Percentiles rank a stretch among this genome's conserved stretches.
Evolutionary conservation across 2,888 invertebrate genomes (phyloP).

Genomic region (Drosophila conformis): DNA sequence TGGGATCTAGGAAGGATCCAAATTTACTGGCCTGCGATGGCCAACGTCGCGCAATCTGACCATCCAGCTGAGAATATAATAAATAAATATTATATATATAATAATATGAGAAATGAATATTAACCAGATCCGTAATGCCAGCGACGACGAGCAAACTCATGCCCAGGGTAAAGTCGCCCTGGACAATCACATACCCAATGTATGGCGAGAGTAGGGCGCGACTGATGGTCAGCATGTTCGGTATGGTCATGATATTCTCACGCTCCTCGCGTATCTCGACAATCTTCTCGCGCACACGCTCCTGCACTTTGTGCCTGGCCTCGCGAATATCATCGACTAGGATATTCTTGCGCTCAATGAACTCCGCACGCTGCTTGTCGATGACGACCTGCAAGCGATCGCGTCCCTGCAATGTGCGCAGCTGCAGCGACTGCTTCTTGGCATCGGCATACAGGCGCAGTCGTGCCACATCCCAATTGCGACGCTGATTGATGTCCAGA

Average conservation of each 20-base stretch:
- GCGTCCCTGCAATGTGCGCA: slow-evolving; percentile 85
- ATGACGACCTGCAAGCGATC: slow-evolving; percentile 87
- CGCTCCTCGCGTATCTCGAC: slow-evolving; percentile 87
- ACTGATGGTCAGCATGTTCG: slow-evolving; percentile 94
- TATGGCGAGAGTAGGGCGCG: slow-evolving; percentile 95
- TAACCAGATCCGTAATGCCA: slow-evolving; percentile 96
- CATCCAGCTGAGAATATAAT: slow-evolving; percentile 90
- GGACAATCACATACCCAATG: slow-evolving; percentile 94
- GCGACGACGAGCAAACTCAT: slow-evolving; percentile 93
- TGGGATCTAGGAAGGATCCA: slow-evolving; percentile 97
- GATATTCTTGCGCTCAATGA: slow-evolving; percentile 88
- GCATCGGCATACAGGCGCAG: slow-evolving; percentile 82
- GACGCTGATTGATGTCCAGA: slow-evolving; percentile 81
- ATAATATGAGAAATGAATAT: slow-evolving; percentile 44
- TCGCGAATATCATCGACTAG: slow-evolving; percentile 90
- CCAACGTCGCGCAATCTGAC: slow-evolving; percentile 97
- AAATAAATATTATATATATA: neutral
- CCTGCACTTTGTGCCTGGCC: slow-evolving; percentile 89
- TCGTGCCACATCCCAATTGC: slow-evolving; percentile 83
- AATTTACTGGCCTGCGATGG: slow-evolving; percentile 95
- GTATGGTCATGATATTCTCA: slow-evolving; percentile 97
- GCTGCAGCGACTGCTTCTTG: slow-evolving; percentile 81
- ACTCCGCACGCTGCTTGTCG: slow-evolving; percentile 87
- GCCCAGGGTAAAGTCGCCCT: slow-evolving; percentile 92
- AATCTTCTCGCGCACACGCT: slow-evolving; percentile 90